phyloP scores from a whole-genome alignment of 2,888 invertebrate genomes.

The Scaptomyza tumidula region DNA sequence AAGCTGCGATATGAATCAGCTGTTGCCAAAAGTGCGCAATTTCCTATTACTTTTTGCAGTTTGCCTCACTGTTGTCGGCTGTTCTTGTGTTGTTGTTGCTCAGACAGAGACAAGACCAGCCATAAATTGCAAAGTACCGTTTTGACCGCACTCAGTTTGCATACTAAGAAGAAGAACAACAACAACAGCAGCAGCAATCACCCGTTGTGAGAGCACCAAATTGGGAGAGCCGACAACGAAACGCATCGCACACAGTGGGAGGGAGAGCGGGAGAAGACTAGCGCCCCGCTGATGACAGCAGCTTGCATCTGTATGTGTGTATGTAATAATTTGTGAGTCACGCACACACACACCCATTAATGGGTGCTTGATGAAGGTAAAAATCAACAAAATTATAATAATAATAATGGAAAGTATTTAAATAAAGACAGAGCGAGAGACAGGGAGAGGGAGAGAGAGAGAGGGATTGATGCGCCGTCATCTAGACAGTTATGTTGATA shows the following conservation, averaged over 20 bases:
- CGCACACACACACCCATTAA: constrained; percentile 49
- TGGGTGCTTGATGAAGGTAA: constrained; percentile 65
- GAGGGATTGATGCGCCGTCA: constrained; percentile 29
- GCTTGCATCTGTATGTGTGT: constrained; percentile 13
- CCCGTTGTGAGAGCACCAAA: constrained; percentile 34
- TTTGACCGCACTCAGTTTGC: constrained; percentile 61
- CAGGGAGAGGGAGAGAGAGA: not conserved
- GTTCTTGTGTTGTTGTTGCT: constrained; percentile 1
- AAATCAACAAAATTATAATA: constrained; percentile 65
- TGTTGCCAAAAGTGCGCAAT: constrained; percentile 64
- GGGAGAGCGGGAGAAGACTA: not conserved
- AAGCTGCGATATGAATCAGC: constrained; percentile 72
- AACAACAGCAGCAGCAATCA: constrained; percentile 35
- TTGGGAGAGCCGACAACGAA: constrained; percentile 20
- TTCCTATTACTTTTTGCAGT: constrained; percentile 51
- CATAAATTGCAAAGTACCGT: constrained; percentile 79
- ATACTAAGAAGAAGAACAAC: constrained; percentile 49
- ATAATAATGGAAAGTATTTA: constrained; percentile 79
- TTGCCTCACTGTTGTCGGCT: constrained; percentile 9
- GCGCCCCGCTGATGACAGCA: constrained; percentile 42
- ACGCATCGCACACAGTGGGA: constrained; percentile 41
- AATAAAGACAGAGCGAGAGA: constrained; percentile 15
- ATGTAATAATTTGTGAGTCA: constrained; percentile 55
- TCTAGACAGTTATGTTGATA: constrained; percentile 40
- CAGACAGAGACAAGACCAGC: constrained; percentile 27